Conservation (phyloP, 2,113 vertebrate genomes). For the Megaceryle torquata region DNA sequence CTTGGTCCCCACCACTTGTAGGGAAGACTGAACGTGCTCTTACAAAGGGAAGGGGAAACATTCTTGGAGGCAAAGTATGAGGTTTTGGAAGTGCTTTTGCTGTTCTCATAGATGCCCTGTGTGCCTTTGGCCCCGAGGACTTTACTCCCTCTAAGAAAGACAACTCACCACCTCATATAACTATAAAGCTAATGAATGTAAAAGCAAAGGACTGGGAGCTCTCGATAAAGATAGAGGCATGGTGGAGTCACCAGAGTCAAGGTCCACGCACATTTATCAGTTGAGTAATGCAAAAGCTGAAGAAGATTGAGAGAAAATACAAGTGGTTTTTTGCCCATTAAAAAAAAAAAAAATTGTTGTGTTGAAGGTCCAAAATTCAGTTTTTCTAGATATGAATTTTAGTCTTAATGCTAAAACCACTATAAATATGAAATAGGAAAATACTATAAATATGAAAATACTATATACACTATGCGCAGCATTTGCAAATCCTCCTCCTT, state of each 20-base stretch:
- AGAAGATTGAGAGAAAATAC: neutral
- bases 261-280: neutral
- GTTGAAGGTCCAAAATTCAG: neutral
- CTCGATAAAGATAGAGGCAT: neutral
- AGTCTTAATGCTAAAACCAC: neutral
- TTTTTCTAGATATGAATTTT: neutral
- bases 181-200: neutral
- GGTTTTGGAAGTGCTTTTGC: neutral
- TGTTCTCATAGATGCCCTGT: neutral
- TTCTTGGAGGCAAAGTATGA: neutral
- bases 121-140: neutral
- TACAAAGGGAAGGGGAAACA: neutral
- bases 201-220: neutral
- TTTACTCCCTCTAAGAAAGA: neutral
- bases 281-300: neutral
- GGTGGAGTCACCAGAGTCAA: neutral
- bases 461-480: neutral
- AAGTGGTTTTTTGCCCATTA: neutral
- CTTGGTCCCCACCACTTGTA: neutral
- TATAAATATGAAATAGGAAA: neutral
- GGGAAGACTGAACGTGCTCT: neutral
- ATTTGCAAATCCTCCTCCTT: neutral
- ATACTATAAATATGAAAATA: neutral
- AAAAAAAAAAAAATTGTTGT: neutral
- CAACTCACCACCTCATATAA: neutral